phyloP scores from a whole-genome alignment of 2,113 vertebrate genomes.

The Ivindomyrus marchei region DNA sequence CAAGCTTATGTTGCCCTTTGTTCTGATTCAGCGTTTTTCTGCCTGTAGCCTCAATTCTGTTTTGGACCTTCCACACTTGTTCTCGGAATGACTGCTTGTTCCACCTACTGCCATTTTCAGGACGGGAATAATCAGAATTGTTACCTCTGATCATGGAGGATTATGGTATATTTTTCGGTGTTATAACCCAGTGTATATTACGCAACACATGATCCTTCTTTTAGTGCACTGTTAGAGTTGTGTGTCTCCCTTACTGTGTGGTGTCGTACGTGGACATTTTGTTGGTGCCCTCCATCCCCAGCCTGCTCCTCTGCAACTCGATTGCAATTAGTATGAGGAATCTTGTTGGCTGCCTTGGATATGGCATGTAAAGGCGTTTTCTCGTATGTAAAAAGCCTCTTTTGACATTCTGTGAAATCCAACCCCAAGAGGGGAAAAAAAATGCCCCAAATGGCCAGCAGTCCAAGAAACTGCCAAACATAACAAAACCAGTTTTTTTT shows the following conservation, averaged over 20 bases:
- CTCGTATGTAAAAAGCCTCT: background rate
- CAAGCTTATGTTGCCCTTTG: background rate
- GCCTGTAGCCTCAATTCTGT: background rate
- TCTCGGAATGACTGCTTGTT: background rate
- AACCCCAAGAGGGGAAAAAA: background rate
- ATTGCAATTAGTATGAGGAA: background rate
- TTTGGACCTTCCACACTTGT: background rate
- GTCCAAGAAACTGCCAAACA: background rate
- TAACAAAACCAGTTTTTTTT: background rate
- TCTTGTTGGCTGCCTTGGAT: background rate
- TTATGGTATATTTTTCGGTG: conserved; percentile 3
- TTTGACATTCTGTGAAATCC: background rate
- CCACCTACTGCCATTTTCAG: background rate
- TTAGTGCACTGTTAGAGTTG: background rate
- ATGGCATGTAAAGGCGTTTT: background rate
- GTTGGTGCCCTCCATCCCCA: background rate
- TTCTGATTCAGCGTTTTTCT: background rate
- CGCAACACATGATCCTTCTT: background rate
- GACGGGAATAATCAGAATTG: conserved; percentile 15
- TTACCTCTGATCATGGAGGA: conserved; percentile 19
- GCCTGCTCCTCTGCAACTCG: background rate
- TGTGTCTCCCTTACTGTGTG: background rate
- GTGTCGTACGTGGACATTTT: background rate
- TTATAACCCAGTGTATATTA: background rate
- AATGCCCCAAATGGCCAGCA: background rate